These are phyloP conservation scores for Drosophila prosaltans DNA, from an alignment of 1,140 invertebrate genomes.

Conservation along the genomic window DNA sequence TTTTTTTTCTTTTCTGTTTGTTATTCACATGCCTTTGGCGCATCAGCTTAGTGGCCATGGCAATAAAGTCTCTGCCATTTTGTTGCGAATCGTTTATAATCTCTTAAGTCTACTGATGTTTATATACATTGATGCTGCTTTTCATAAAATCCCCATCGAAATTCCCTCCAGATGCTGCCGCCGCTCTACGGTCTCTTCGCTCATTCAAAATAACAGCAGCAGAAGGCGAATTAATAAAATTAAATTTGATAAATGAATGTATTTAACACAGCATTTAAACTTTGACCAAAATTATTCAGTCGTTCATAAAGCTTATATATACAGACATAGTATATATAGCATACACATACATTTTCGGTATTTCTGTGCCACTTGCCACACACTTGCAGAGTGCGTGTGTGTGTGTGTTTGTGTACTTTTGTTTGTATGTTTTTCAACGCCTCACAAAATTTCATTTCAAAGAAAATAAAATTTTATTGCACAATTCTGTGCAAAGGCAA, in stretches of 20 bases:
- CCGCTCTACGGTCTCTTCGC: not conserved
- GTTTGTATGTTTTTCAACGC: conserved; percentile 57
- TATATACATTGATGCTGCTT: conserved; percentile 27
- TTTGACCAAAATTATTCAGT: conserved; percentile 35
- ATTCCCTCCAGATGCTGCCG: conserved; percentile 19
- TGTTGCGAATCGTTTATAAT: conserved; percentile 67
- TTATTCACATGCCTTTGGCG: conserved; percentile 30
- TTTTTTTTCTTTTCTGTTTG: conserved; percentile 26
- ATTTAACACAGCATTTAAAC: conserved; percentile 71
- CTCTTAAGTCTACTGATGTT: conserved; percentile 60
- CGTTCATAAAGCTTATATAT: not conserved
- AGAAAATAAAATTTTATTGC: conserved; percentile 79
- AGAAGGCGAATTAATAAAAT: conserved; percentile 61
- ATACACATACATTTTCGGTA: conserved; percentile 34
- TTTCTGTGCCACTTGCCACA: conserved; percentile 16
- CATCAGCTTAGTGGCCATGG: conserved; percentile 43
- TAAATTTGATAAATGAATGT: conserved; percentile 75
- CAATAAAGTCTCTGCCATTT: conserved; percentile 60
- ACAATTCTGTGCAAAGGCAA: conserved; percentile 54
- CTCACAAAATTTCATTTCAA: conserved; percentile 77
- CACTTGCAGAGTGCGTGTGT: conserved; percentile 9
- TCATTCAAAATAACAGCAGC: conserved; percentile 6
- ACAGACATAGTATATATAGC: not conserved
- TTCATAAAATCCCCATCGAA: conserved; percentile 25
- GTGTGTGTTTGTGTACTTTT: conserved; percentile 23